These are phyloP conservation scores for Andrena marginata DNA, from an alignment of 2,888 invertebrate species.

Conservation along the genomic window DNA sequence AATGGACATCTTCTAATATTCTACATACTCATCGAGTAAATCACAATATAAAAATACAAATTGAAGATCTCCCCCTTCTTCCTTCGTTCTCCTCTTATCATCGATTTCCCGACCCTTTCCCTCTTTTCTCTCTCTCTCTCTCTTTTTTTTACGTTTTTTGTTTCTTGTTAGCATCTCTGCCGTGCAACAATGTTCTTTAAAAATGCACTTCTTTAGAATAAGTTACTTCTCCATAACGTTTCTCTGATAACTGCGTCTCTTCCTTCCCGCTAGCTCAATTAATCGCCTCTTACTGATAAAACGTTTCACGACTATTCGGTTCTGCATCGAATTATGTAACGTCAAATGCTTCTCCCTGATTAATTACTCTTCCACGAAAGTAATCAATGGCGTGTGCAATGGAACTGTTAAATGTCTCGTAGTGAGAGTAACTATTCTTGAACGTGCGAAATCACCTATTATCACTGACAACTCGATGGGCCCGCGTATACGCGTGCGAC, in stretches of 20 bases:
- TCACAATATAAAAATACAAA: conserved; percentile 83
- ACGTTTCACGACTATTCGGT: conserved; percentile 37
- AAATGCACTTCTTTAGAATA: conserved; percentile 57
- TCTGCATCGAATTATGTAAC: conserved; percentile 27
- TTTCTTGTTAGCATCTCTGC: conserved; percentile 34
- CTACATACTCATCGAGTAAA: conserved; percentile 71
- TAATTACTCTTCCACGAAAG: conserved; percentile 46
- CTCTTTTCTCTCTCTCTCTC: not conserved
- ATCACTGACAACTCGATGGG: conserved; percentile 55
- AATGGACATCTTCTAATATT: conserved; percentile 68
- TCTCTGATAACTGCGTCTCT: conserved; percentile 19
- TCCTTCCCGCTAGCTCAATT: conserved; percentile 22
- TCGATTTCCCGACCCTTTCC: conserved; percentile 24
- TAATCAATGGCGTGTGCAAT: conserved; percentile 45
- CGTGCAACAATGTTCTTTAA: conserved; percentile 44
- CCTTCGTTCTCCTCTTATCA: conserved; percentile 47
- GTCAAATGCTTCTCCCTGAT: conserved; percentile 54
- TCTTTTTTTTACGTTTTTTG: conserved; percentile 11
- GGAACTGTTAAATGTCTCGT: conserved; percentile 53
- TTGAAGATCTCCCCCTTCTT: conserved; percentile 68
- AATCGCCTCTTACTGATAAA: conserved; percentile 20
- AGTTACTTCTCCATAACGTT: conserved; percentile 50
- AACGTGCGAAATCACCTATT: conserved; percentile 62
- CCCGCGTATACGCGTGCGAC: conserved; percentile 46
- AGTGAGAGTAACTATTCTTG: conserved; percentile 62